These are phyloP conservation scores for Tetragonula clypearis DNA, from an alignment of 1,140 invertebrate genomes.

Conservation along the genomic window DNA sequence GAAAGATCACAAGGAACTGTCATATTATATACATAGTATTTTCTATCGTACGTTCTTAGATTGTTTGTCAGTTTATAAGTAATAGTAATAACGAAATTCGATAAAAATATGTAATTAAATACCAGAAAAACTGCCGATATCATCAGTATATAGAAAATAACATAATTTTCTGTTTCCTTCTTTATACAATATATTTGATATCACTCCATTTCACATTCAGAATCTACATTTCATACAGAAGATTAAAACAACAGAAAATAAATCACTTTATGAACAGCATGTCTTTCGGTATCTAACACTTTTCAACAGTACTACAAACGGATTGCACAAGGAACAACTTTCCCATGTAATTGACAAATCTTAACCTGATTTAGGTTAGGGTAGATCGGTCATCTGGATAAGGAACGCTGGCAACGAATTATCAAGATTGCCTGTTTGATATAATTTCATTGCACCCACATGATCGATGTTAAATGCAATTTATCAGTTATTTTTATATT, in stretches of 20 bases:
- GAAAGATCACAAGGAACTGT: not conserved
- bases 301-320: conserved; percentile 10
- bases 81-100: not conserved
- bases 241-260: not conserved
- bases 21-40: not conserved
- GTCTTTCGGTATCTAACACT: not conserved
- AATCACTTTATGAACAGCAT: conserved; percentile 24
- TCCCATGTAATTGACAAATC: conserved; percentile 29
- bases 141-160: conserved; percentile 11
- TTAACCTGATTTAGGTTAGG: conserved; percentile 43
- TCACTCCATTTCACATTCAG: conserved; percentile 19
- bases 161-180: conserved; percentile 31
- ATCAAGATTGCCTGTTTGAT: conserved; percentile 3
- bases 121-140: conserved; percentile 3
- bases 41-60: not conserved
- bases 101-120: not conserved
- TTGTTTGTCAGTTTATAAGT: not conserved
- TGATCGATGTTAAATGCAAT: not conserved
- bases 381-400: conserved; percentile 41
- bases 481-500: not conserved
- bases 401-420: conserved; percentile 14
- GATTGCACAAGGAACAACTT: not conserved
- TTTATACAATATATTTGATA: conserved; percentile 7
- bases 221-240: not conserved
- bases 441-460: not conserved